Evolutionary conservation across 2,888 invertebrate genomes (phyloP).

Genomic region (Adelphocoris suturalis): DNA sequence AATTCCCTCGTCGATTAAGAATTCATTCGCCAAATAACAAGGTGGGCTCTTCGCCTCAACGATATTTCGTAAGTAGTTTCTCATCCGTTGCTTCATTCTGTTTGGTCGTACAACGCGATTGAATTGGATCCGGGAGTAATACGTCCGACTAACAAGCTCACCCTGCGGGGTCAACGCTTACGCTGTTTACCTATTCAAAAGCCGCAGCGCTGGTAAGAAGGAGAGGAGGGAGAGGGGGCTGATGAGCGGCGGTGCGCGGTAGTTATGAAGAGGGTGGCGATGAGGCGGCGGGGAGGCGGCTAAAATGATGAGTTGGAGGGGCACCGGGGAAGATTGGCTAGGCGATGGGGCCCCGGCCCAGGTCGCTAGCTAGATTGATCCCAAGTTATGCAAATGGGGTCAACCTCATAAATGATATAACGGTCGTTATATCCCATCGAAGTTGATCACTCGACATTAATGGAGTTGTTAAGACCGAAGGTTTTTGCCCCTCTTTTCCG

Average conservation of each 20-base stretch:
- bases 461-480: slow-evolving; percentile 21
- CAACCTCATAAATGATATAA: slow-evolving; percentile 65
- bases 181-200: slow-evolving; percentile 67
- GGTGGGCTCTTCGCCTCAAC: not conserved
- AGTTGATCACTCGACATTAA: slow-evolving; percentile 53
- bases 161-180: slow-evolving; percentile 42
- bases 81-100: slow-evolving; percentile 8
- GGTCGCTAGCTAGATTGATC: slow-evolving; percentile 62
- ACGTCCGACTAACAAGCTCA: slow-evolving; percentile 51
- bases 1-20: too few species aligned
- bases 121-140: slow-evolving; percentile 53
- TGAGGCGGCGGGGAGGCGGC: not conserved
- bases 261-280: not conserved
- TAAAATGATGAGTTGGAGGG: slow-evolving; percentile 61
- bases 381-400: slow-evolving; percentile 67
- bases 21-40: too few species aligned
- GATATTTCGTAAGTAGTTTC: not conserved
- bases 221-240: slow-evolving; percentile 24
- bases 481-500: not conserved
- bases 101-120: slow-evolving; percentile 52
- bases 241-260: slow-evolving; percentile 53
- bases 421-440: slow-evolving; percentile 48
- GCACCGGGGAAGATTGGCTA: slow-evolving; percentile 46
- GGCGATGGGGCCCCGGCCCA: not conserved
- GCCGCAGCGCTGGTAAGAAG: slow-evolving; percentile 51